phyloP scores from a whole-genome alignment of 2,113 vertebrate genomes.

The Struthio camelus region DNA sequence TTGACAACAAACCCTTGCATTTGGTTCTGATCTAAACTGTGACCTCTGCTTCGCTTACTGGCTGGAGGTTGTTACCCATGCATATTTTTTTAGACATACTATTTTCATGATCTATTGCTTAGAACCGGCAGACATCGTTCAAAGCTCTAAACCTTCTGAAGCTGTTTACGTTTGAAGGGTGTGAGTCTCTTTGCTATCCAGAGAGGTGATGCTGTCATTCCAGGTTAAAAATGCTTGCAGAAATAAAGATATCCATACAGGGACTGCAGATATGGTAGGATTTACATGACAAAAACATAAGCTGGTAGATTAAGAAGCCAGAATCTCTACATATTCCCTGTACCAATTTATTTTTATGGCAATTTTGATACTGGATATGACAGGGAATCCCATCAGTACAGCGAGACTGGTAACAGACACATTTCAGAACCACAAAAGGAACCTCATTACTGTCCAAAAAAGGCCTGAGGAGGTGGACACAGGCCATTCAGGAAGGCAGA shows the following conservation, averaged over 20 bases:
- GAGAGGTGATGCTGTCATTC: fast-evolving
- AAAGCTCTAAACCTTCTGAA: neutral
- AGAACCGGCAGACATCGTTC: neutral
- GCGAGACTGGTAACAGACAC: fast-evolving
- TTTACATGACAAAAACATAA: neutral
- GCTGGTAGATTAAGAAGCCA: neutral
- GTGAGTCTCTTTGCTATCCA: fast-evolving
- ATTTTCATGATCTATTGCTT: neutral
- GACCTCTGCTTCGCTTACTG: neutral
- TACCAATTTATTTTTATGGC: too few species aligned
- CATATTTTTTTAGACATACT: neutral
- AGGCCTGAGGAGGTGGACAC: neutral
- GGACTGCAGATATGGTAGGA: neutral
- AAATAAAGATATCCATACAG: neutral
- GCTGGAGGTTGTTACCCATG: neutral
- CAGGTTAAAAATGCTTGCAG: neutral
- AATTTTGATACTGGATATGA: fast-evolving
- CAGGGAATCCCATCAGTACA: neutral
- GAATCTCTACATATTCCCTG: neutral
- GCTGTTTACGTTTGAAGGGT: fast-evolving
- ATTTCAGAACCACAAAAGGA: neutral
- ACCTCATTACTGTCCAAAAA: fast-evolving
- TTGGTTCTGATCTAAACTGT: neutral
- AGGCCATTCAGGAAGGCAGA: neutral
- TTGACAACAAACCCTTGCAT: fast-evolving